Evolutionary conservation across 2,888 invertebrate genomes (phyloP).

Genomic region (Nesidiocoris tenuis): DNA sequence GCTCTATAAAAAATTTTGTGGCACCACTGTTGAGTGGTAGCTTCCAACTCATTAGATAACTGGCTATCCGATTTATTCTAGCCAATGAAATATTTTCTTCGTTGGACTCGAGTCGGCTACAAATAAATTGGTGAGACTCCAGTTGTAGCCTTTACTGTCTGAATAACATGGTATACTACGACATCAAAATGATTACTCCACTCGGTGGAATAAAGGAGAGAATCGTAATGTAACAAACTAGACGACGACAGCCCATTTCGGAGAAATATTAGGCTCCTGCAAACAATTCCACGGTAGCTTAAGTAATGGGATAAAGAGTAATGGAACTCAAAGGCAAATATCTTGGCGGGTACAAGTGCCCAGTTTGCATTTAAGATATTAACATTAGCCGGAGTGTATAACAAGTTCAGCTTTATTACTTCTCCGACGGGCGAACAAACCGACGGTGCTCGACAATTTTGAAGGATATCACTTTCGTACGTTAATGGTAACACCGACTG

Average conservation of each 20-base stretch:
- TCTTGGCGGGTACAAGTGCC: constrained; percentile 34
- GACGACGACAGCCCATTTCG: not conserved
- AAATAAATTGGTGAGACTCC: no score
- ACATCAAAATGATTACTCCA: no score
- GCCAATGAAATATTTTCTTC: no score
- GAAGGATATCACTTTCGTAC: not conserved
- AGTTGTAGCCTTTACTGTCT: no score
- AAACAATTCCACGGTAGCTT: constrained; percentile 19
- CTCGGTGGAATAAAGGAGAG: no score
- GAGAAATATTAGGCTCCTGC: constrained; percentile 15
- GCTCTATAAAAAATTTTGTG: no score
- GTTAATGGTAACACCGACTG: not conserved
- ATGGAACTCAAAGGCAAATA: constrained; percentile 23
- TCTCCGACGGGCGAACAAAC: not conserved
- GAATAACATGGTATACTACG: no score
- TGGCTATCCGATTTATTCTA: no score
- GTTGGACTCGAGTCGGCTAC: no score
- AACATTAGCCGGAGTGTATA: constrained; percentile 38
- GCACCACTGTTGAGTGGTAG: no score
- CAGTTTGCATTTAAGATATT: constrained; percentile 39
- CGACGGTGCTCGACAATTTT: not conserved
- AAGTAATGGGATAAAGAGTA: constrained; percentile 31
- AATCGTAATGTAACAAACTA: no score
- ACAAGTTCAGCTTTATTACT: constrained; percentile 36
- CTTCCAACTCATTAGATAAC: no score